Percentiles rank a stretch among this genome's conserved stretches.
These are phyloP conservation scores for Sebastes hubbsi DNA, from an alignment of 2,797 vertebrate species.

Conservation along the genomic window DNA sequence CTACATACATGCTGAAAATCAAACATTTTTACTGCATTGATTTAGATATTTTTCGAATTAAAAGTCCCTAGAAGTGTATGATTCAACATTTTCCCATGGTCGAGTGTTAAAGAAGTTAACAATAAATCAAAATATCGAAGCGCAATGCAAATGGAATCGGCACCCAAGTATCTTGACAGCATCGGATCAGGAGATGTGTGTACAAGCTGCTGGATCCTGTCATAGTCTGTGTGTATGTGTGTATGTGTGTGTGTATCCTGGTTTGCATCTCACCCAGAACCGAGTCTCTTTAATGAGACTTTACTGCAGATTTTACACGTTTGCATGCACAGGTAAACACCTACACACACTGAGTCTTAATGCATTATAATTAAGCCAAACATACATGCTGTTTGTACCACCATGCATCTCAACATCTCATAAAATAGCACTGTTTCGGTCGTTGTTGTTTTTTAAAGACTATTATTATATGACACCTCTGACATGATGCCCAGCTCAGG, in stretches of 20 bases:
- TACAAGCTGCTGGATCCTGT: slow-evolving; percentile 35
- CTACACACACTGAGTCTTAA: background rate
- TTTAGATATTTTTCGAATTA: too few relatives aligned
- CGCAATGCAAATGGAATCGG: too few relatives aligned
- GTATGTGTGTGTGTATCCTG: background rate
- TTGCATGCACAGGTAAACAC: background rate
- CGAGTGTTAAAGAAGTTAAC: too few relatives aligned
- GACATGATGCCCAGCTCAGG: slow-evolving; percentile 1
- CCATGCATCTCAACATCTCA: background rate
- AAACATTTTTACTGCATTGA: too few relatives aligned
- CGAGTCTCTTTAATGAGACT: background rate
- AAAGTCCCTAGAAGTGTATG: too few relatives aligned
- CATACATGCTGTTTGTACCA: background rate
- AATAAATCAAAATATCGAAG: too few relatives aligned
- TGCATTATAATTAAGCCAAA: background rate
- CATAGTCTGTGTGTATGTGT: background rate
- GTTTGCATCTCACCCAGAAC: slow-evolving; percentile 15
- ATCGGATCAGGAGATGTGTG: background rate
- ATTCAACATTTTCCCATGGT: too few relatives aligned
- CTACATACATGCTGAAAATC: too few relatives aligned
- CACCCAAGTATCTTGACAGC: too few relatives aligned
- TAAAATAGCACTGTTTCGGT: background rate
- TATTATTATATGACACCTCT: background rate
- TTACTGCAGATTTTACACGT: background rate
- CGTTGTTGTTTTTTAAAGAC: background rate